Evolutionary conservation across 2,888 invertebrate species (phyloP).

Genomic region (Tachina grossa): DNA sequence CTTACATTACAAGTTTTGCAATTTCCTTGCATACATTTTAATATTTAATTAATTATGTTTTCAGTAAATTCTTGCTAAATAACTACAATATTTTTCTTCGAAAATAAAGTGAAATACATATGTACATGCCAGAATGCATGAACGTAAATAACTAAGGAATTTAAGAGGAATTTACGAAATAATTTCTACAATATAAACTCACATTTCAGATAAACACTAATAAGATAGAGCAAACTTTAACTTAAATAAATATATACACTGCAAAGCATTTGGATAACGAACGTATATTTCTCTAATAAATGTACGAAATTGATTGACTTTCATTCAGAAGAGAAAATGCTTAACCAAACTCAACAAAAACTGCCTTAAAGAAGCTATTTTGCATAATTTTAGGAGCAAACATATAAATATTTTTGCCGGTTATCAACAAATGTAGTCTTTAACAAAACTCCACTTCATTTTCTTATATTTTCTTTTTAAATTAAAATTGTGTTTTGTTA

Average conservation of each 20-base stretch:
- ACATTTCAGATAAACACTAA: constrained; percentile 14
- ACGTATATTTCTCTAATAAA: too few relatives aligned
- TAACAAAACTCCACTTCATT: too few relatives aligned
- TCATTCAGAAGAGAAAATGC: too few relatives aligned
- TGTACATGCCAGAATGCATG: neutral
- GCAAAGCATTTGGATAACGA: neutral
- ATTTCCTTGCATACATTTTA: neutral
- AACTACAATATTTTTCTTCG: constrained; percentile 16
- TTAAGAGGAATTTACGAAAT: constrained; percentile 3
- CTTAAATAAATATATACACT: neutral
- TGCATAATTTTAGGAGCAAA: too few relatives aligned
- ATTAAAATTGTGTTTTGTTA: too few relatives aligned
- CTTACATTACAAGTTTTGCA: neutral
- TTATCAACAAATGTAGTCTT: too few relatives aligned
- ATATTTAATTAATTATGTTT: constrained; percentile 25
- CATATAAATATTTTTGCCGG: too few relatives aligned
- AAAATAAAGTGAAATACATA: neutral
- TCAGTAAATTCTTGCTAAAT: constrained; percentile 20
- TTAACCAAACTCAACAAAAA: too few relatives aligned
- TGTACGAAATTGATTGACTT: too few relatives aligned
- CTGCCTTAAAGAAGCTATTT: too few relatives aligned
- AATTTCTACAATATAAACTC: neutral
- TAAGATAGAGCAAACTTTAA: constrained; percentile 6
- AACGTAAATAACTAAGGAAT: neutral
- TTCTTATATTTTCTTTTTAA: too few relatives aligned